A percentile compares a stretch with the other conserved stretches of the same genome.
Conservation (phyloP, 2,888 invertebrate species). For the Plutella xylostella region DNA sequence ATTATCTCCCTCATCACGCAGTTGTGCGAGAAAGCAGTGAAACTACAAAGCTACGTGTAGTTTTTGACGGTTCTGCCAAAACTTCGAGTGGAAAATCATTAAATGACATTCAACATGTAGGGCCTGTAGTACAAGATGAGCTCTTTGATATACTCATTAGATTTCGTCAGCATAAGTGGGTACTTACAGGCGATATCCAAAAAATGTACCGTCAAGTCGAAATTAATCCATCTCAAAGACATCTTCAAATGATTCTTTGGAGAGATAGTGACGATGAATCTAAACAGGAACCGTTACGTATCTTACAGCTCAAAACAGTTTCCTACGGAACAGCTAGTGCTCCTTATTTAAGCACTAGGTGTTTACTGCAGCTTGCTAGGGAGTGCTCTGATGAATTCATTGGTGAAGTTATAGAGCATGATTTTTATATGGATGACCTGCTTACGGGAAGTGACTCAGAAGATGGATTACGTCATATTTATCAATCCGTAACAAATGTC, state of each 20-base stretch:
- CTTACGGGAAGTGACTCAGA: slow-evolving; percentile 16
- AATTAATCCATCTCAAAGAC: not conserved
- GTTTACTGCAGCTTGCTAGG: slow-evolving; percentile 20
- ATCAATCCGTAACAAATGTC: slow-evolving; percentile 20
- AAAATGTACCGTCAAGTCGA: slow-evolving; percentile 1
- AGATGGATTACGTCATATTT: slow-evolving; percentile 9
- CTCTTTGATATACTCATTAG: slow-evolving; percentile 15
- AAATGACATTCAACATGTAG: slow-evolving; percentile 21
- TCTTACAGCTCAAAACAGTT: not conserved
- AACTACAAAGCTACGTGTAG: slow-evolving; percentile 19
- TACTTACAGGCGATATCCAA: not conserved
- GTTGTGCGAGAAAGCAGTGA: slow-evolving; percentile 16
- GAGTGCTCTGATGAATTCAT: slow-evolving; percentile 21
- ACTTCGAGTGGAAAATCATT: slow-evolving; percentile 19
- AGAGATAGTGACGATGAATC: not conserved
- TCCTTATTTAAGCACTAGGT: slow-evolving; percentile 16
- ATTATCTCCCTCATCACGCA: slow-evolving; percentile 20
- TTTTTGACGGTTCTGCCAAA: slow-evolving; percentile 20
- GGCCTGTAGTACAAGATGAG: slow-evolving; percentile 21
- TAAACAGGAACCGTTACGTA: not conserved
- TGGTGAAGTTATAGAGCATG: slow-evolving; percentile 18
- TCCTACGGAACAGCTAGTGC: not conserved
- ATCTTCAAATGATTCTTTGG: slow-evolving; percentile 1
- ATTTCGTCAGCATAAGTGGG: not conserved
- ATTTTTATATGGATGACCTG: slow-evolving; percentile 5